A percentile compares a stretch with the other conserved stretches of the same genome.
These are phyloP conservation scores for Ophthalmolycus amberensis DNA, from an alignment of 2,113 vertebrate genomes.

Conservation along the genomic window DNA sequence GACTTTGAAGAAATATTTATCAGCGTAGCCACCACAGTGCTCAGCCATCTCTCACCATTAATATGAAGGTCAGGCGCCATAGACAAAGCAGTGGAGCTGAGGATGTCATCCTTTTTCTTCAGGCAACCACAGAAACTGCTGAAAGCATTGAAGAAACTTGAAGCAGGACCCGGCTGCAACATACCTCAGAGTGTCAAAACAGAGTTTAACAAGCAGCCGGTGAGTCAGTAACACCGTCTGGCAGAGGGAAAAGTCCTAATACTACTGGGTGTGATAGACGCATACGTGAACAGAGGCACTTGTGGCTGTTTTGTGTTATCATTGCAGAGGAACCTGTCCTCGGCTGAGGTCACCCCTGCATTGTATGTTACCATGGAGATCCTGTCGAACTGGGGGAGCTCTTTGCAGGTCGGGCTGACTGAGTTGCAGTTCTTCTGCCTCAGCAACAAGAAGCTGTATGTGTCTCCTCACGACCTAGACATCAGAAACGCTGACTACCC, in stretches of 20 bases:
- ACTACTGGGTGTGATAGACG: neutral
- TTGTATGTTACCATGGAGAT: conserved; percentile 94
- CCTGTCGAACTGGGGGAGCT: conserved; percentile 94
- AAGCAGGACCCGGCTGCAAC: conserved; percentile 70
- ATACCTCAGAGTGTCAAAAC: conserved; percentile 60
- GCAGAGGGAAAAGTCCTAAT: conserved; percentile 27
- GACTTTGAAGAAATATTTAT: conserved; percentile 38
- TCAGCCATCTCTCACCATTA: neutral
- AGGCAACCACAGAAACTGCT: conserved; percentile 90
- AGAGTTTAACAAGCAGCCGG: conserved; percentile 59
- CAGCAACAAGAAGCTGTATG: conserved; percentile 85
- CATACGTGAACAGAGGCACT: neutral
- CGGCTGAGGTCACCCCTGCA: conserved; percentile 80
- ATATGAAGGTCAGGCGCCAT: conserved; percentile 31
- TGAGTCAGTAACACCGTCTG: conserved; percentile 56
- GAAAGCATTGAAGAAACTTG: conserved; percentile 82
- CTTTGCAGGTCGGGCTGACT: conserved; percentile 87
- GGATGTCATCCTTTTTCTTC: conserved; percentile 64
- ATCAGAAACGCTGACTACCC: conserved; percentile 85
- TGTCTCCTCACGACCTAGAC: conserved; percentile 93
- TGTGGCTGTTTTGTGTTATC: conserved; percentile 28
- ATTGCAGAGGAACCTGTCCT: conserved; percentile 66
- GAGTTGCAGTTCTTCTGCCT: conserved; percentile 94
- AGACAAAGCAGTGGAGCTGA: conserved; percentile 30
- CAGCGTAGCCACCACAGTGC: neutral